Conservation (phyloP, 1,140 invertebrate species). For the Anthonomus grandis region DNA sequence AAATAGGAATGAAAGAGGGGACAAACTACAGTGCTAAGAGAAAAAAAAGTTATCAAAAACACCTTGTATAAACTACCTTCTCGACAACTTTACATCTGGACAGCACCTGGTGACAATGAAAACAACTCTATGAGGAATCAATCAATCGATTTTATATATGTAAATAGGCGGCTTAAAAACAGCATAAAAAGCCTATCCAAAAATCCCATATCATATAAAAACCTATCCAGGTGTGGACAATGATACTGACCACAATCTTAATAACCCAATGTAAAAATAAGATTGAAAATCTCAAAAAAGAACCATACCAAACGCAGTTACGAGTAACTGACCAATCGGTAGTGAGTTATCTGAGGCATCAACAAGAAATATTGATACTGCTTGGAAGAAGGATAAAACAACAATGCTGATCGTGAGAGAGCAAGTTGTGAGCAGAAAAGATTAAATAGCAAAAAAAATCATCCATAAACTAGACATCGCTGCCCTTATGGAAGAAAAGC, state of each 20-base stretch:
- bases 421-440: background rate
- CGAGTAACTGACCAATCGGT: too few species aligned
- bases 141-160: background rate
- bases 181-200: too few species aligned
- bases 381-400: too few species aligned
- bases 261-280: background rate
- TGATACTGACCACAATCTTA: background rate
- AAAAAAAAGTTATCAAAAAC: background rate
- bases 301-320: constrained; percentile 1
- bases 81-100: background rate
- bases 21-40: background rate
- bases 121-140: background rate
- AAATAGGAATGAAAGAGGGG: background rate
- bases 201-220: too few species aligned
- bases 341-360: background rate
- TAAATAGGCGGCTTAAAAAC: background rate
- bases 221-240: background rate
- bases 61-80: background rate
- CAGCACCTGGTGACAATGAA: too few species aligned
- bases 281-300: constrained; percentile 1
- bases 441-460: background rate
- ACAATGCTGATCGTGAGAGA: background rate
- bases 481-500: background rate
- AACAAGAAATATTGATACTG: background rate
- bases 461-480: background rate